A percentile compares a stretch with the other conserved stretches of the same genome.
phyloP scores from a whole-genome alignment of 2,113 vertebrate genomes.

The Eublepharis macularius region DNA sequence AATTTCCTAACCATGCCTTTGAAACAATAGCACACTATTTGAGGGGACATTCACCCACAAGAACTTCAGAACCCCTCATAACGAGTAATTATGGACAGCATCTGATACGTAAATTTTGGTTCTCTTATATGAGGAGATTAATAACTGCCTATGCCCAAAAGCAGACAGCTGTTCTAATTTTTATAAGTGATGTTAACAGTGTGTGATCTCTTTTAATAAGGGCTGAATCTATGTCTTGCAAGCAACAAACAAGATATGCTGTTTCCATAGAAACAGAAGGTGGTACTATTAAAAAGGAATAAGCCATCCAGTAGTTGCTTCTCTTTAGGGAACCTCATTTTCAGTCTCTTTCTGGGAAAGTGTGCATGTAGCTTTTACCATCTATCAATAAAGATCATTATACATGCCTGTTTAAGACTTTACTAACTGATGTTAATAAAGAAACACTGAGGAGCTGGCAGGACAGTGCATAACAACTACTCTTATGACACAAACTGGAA shows the following conservation, averaged over 20 bases:
- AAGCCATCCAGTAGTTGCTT: slow-evolving; percentile 45
- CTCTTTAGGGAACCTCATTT: slow-evolving; percentile 66
- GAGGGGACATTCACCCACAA: not conserved
- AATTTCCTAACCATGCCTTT: not conserved
- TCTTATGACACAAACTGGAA: slow-evolving; percentile 44
- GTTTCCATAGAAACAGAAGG: slow-evolving; percentile 79
- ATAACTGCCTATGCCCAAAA: slow-evolving; percentile 37
- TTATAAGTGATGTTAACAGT: slow-evolving; percentile 57
- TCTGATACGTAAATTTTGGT: not conserved
- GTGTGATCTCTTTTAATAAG: slow-evolving; percentile 67
- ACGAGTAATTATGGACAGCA: not conserved
- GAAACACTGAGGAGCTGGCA: not conserved
- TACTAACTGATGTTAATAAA: slow-evolving; percentile 46
- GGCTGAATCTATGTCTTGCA: slow-evolving; percentile 62
- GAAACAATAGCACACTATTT: slow-evolving; percentile 7
- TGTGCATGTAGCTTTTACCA: slow-evolving; percentile 51
- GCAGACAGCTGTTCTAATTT: slow-evolving; percentile 37
- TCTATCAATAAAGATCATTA: slow-evolving; percentile 55
- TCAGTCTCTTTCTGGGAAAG: slow-evolving; percentile 51
- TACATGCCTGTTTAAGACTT: slow-evolving; percentile 50
- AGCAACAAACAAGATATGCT: slow-evolving; percentile 69
- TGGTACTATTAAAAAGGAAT: slow-evolving; percentile 70
- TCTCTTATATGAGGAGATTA: slow-evolving; percentile 15
- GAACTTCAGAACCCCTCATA: not conserved
- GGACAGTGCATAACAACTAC: not conserved